Evolutionary conservation across 2,797 vertebrate genomes (phyloP).

Genomic region (Hyperoplus lanceolatus): DNA sequence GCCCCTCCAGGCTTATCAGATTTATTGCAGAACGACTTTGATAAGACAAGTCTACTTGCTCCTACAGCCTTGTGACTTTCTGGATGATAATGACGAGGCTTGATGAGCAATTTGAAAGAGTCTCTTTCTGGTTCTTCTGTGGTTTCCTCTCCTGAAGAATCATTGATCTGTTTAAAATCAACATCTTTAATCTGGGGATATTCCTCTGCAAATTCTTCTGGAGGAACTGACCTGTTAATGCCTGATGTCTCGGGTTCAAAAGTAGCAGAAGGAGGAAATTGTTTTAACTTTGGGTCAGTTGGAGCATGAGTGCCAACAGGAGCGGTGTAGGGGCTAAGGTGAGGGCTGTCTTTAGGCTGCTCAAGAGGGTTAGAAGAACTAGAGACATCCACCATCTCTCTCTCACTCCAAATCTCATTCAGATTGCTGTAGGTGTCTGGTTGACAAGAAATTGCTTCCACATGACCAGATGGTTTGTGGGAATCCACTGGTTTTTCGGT

Average conservation of each 20-base stretch:
- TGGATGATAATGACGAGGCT: constrained; percentile 68
- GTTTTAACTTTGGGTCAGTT: constrained; percentile 23
- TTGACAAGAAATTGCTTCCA: constrained; percentile 54
- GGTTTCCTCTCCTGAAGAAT: constrained; percentile 43
- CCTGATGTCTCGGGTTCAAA: constrained; percentile 37
- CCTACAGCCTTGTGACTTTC: constrained; percentile 67
- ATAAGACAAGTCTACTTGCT: constrained; percentile 64
- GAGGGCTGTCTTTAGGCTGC: constrained; percentile 39
- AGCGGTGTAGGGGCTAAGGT: constrained; percentile 7
- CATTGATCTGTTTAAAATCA: constrained; percentile 46
- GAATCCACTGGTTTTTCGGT: constrained; percentile 45
- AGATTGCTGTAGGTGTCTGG: constrained; percentile 58
- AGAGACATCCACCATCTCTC: constrained; percentile 79
- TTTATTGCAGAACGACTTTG: constrained; percentile 70
- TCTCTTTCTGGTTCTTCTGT: constrained; percentile 75
- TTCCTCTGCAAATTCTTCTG: constrained; percentile 39
- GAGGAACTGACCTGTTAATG: constrained; percentile 15
- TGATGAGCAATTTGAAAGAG: constrained; percentile 82
- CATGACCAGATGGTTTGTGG: constrained; percentile 26
- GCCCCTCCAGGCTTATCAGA: constrained; percentile 49
- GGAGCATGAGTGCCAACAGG: constrained; percentile 27
- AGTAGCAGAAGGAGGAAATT: constrained; percentile 15
- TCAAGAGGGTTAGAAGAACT: constrained; percentile 66
- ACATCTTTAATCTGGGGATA: constrained; percentile 24
- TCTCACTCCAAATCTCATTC: constrained; percentile 65